A percentile compares a stretch with the other conserved stretches of the same genome.
These are phyloP conservation scores for Zoanthus gigantus DNA, from an alignment of 92 coral and sea anemone genomes.

Conservation along the genomic window DNA sequence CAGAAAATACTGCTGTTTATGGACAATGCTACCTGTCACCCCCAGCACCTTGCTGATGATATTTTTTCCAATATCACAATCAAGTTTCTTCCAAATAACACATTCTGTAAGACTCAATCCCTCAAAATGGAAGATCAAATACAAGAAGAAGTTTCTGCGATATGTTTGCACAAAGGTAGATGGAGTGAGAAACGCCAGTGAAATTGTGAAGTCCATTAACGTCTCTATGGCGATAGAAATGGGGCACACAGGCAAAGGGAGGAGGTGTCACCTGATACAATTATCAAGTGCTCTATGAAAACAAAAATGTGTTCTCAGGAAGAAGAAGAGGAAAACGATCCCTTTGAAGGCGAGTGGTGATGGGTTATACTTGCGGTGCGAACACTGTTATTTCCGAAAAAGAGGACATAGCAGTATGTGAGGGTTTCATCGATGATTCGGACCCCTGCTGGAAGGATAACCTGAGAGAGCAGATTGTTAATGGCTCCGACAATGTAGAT, in stretches of 20 bases:
- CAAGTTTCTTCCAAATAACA: slow-evolving; percentile 67
- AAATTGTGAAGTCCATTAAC: slow-evolving; percentile 63
- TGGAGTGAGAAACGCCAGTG: slow-evolving; percentile 26
- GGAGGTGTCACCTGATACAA: slow-evolving; percentile 60
- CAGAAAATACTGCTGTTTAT: slow-evolving; percentile 23
- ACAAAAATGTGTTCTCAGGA: slow-evolving; percentile 61
- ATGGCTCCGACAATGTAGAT: slow-evolving; percentile 28
- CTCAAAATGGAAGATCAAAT: slow-evolving; percentile 67
- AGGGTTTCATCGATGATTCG: slow-evolving; percentile 63
- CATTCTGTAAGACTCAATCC: slow-evolving; percentile 50
- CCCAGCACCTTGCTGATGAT: slow-evolving; percentile 16
- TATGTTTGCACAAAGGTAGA: slow-evolving; percentile 33
- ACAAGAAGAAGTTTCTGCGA: slow-evolving; percentile 56
- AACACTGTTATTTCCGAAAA: slow-evolving; percentile 53
- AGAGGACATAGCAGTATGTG: slow-evolving; percentile 64
- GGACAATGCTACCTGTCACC: slow-evolving; percentile 35
- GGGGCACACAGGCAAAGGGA: slow-evolving; percentile 34
- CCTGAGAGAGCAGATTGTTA: slow-evolving; percentile 55
- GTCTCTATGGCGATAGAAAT: slow-evolving; percentile 63
- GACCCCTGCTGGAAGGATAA: slow-evolving; percentile 70
- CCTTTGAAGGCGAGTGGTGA: slow-evolving; percentile 72
- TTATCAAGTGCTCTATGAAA: slow-evolving; percentile 73
- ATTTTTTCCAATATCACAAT: slow-evolving; percentile 61
- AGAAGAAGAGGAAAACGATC: slow-evolving; percentile 68
- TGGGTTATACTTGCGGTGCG: slow-evolving; percentile 68